Evolutionary conservation across 2,797 vertebrate species (phyloP), one percentile per base, ranked within the genome.

Genomic region (Echeneis naucrates): DNA sequence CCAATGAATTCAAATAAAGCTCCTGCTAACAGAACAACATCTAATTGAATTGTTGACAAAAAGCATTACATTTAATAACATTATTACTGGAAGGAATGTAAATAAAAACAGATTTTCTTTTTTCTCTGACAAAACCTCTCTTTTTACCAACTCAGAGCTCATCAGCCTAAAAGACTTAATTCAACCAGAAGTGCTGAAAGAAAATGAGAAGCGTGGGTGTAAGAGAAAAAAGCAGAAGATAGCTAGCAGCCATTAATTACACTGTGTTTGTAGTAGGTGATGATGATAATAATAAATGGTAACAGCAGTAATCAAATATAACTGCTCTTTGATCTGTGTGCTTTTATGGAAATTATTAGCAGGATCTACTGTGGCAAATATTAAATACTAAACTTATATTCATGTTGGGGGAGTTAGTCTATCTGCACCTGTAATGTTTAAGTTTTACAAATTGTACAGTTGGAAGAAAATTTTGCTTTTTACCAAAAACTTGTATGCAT

Each of bases 171-270:
- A 60, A 48, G 27, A 74, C 38, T 48, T 60, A 19, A 44, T 73
- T 55, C 26, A 35, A 40, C 40, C 53, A 64, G 26, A 58, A n/a
- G 45, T 50, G 47, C 66, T 37, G 51, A 58, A 16, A 14, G 57
- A 67, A 68, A 44, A 66, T 55, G 48, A 70, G 52, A 27, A 48
- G 50, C 12, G 21, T 38, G 38, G 57, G 52, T 38, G 35, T 23
- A 56, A 47, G 35, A 37, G 50, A 48, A 42, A 61, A 53, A 38
- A 52, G 54, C 56, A 58, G 26, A 21, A 27, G 27, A 30, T 5
- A 0, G 35, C 26, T 10, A 59, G 38, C 52, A 47, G 64, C 64
- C 38, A 23, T 62, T 68, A 67, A 67, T 72, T 68, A 58, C 38
- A 27, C 37, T 11, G 10, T 26, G 35, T 63, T 65, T 19, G 52